Percentiles rank a stretch among this genome's conserved stretches.
Evolutionary conservation across 2,113 vertebrate species (phyloP).

Genomic region (Ivindomyrus marchei): DNA sequence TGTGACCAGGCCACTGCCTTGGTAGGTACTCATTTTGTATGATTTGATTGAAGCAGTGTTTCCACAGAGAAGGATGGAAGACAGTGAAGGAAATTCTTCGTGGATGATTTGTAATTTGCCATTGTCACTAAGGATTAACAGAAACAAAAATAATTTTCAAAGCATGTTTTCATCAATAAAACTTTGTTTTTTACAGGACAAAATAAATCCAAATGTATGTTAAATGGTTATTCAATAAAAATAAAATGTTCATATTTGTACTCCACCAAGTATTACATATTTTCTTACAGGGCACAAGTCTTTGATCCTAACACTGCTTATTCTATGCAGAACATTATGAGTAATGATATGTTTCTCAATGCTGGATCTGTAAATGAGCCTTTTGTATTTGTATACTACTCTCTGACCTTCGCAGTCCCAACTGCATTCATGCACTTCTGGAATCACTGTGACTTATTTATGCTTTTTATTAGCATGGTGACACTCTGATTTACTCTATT

Average conservation of each 20-base stretch:
- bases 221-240: not conserved
- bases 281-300: not conserved
- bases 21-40: not conserved
- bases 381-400: not conserved
- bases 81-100: not conserved
- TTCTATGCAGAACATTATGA: not conserved
- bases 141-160: not conserved
- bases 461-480: not conserved
- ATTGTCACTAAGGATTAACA: not conserved
- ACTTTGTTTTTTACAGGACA: conserved; percentile 5
- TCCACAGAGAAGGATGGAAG: not conserved
- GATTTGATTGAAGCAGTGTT: not conserved
- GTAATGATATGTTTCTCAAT: not conserved
- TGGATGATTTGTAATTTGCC: not conserved
- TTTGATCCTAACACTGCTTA: not conserved
- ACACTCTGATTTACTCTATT: not conserved
- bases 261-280: not conserved
- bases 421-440: not conserved
- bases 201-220: not conserved
- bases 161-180: not conserved
- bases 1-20: not conserved
- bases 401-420: not conserved
- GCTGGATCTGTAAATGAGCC: not conserved
- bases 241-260: not conserved
- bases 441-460: not conserved